phyloP scores from a whole-genome alignment of 2,113 vertebrate genomes.

The Perca flavescens region DNA sequence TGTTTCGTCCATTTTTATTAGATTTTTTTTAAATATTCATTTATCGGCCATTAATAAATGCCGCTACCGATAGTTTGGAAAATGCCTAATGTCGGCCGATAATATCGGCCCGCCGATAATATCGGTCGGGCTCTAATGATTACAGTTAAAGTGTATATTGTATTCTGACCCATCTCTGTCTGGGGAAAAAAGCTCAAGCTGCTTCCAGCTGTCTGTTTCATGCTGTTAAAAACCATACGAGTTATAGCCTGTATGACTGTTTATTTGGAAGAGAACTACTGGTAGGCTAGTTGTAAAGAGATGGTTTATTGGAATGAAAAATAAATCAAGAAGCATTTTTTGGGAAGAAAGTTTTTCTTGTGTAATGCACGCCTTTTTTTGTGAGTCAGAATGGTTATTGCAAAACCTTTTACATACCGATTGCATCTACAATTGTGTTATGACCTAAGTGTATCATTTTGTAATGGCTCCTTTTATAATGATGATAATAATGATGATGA shows the following conservation, averaged over 20 bases:
- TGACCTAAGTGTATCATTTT: not conserved
- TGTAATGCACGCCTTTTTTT: conserved; percentile 40
- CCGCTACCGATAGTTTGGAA: too few species aligned
- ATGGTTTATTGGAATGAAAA: conserved; percentile 47
- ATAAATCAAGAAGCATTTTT: conserved; percentile 28
- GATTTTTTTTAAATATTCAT: too few species aligned
- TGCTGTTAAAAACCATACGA: conserved; percentile 9
- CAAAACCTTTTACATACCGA: conserved; percentile 14
- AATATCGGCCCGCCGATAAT: too few species aligned
- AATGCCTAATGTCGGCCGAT: too few species aligned
- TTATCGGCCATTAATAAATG: too few species aligned
- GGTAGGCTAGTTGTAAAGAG: conserved; percentile 15
- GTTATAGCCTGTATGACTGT: conserved; percentile 21
- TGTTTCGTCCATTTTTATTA: too few species aligned
- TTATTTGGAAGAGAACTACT: conserved; percentile 47
- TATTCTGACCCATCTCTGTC: not conserved
- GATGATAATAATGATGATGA: not conserved
- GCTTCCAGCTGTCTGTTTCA: conserved; percentile 33
- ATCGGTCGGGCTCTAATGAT: not conserved
- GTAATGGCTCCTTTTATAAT: not conserved
- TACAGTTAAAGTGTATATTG: not conserved
- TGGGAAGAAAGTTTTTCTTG: not conserved
- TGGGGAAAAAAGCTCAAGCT: conserved; percentile 17
- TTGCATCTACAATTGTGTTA: not conserved
- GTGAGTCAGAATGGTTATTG: conserved; percentile 35